Evolutionary conservation across 2,888 invertebrate species (phyloP).

Genomic region (Stenichneumon culpator): DNA sequence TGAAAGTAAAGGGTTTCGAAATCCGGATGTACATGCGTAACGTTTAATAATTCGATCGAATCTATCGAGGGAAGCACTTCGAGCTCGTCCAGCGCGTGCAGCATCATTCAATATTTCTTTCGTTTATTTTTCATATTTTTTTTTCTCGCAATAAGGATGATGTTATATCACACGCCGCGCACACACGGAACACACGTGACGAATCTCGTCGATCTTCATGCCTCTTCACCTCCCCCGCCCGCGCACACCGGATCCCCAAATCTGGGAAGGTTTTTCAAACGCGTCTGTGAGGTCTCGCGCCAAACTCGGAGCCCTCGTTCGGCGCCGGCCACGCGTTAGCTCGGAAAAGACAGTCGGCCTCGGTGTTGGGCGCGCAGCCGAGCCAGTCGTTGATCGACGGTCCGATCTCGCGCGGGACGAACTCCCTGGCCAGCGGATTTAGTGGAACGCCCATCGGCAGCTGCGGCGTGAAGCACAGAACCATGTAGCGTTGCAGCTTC

Average conservation of each 20-base stretch:
- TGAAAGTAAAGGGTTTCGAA: constrained; percentile 23
- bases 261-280: constrained; percentile 14
- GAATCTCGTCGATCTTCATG: constrained; percentile 2
- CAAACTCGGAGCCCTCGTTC: constrained; percentile 49
- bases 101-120: constrained; percentile 16
- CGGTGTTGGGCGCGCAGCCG: constrained; percentile 73
- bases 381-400: constrained; percentile 69
- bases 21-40: constrained; percentile 41
- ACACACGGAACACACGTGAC: constrained; percentile 28
- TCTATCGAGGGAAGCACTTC: constrained; percentile 48
- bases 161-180: constrained; percentile 39
- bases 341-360: constrained; percentile 52
- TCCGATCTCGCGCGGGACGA: constrained; percentile 88
- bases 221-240: background rate
- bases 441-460: constrained; percentile 83
- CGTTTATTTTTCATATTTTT: background rate
- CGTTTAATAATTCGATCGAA: constrained; percentile 26
- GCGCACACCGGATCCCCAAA: background rate
- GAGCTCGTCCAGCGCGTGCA: constrained; percentile 16
- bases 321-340: constrained; percentile 57
- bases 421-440: constrained; percentile 94
- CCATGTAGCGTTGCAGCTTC: constrained; percentile 66
- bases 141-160: background rate
- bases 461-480: constrained; percentile 61
- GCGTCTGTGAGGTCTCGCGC: constrained; percentile 55